These are phyloP conservation scores for Lochmaea capreae DNA, from an alignment of 2,888 invertebrate genomes.

Conservation along the genomic window DNA sequence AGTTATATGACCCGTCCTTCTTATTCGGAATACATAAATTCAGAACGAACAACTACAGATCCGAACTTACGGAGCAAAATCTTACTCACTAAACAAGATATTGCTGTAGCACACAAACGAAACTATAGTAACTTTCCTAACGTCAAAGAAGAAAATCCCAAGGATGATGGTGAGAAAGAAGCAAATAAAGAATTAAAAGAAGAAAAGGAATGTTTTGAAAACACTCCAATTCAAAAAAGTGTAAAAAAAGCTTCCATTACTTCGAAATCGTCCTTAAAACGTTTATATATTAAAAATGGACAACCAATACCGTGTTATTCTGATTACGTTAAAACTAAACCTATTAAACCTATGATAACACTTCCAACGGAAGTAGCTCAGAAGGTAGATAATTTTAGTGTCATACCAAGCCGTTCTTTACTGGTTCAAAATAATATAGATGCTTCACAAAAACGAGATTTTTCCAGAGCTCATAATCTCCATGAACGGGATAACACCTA, in stretches of 20 bases:
- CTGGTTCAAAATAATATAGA: background rate
- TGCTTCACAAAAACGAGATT: background rate
- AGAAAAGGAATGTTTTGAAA: background rate
- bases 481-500: background rate
- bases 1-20: background rate
- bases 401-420: background rate
- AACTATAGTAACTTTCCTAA: background rate
- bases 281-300: background rate
- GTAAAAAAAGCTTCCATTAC: too few relatives aligned
- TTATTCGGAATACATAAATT: background rate
- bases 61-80: background rate
- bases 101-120: background rate
- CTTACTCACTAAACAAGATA: background rate
- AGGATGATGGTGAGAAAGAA: background rate
- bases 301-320: background rate
- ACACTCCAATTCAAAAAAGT: background rate
- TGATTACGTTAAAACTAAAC: background rate
- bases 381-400: background rate
- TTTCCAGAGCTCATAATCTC: background rate
- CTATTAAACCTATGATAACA: background rate
- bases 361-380: background rate
- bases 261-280: background rate
- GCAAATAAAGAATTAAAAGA: background rate
- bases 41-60: too few relatives aligned
- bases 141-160: background rate